phyloP scores from a whole-genome alignment of 2,888 invertebrate genomes.

The Campopleginae sp. region DNA sequence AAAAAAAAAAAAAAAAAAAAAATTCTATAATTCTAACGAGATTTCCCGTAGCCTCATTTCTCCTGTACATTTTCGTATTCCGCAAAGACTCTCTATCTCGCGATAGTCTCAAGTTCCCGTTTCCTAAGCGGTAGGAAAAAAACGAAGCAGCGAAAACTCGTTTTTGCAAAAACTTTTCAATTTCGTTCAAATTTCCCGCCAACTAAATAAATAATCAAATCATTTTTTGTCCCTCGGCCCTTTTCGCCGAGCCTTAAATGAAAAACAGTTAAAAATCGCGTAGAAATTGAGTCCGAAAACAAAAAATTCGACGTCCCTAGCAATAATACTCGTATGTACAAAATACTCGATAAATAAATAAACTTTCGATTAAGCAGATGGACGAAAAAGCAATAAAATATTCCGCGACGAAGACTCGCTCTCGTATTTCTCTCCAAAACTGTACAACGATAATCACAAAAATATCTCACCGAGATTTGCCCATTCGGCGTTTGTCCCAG shows the following conservation, averaged over 20 bases:
- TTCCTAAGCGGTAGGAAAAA: not conserved
- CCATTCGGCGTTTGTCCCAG: not conserved
- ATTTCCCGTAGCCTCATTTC: conserved; percentile 45
- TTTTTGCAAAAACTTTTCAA: not conserved
- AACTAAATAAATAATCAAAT: not conserved
- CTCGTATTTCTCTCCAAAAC: conserved; percentile 55
- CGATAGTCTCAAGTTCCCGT: not conserved
- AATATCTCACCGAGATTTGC: conserved; percentile 34
- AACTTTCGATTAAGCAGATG: conserved; percentile 57
- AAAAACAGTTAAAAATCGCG: conserved; percentile 25
- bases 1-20: not conserved
- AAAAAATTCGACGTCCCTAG: conserved; percentile 40
- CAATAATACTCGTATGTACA: conserved; percentile 63
- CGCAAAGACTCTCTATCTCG: not conserved
- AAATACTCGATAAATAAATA: conserved; percentile 69
- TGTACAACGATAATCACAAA: conserved; percentile 70
- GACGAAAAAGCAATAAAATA: conserved; percentile 47
- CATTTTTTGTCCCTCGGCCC: not conserved
- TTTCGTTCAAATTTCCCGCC: not conserved
- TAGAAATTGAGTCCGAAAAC: not conserved
- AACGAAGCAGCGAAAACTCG: not conserved
- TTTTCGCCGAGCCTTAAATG: not conserved
- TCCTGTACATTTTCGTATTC: conserved; percentile 22
- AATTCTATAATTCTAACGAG: conserved; percentile 32
- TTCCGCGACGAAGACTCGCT: conserved; percentile 51